Percentiles rank a stretch among this genome's conserved stretches.
These are phyloP conservation scores for Allygus modestus DNA, from an alignment of 2,888 invertebrate species.

Conservation along the genomic window DNA sequence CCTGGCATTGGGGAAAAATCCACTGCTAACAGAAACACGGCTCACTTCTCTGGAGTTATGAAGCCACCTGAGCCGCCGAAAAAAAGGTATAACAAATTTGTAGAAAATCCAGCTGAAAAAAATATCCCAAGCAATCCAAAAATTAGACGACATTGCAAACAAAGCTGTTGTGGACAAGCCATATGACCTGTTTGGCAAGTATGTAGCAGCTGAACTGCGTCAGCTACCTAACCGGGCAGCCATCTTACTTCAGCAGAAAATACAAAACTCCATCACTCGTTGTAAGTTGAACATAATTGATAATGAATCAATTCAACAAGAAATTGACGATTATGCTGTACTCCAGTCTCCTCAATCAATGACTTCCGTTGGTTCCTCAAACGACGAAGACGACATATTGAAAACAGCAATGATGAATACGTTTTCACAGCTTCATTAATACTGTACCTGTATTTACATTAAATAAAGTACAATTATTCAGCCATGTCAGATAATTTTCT, in stretches of 20 bases:
- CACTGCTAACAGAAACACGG: slow-evolving; percentile 12
- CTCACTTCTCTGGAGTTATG: slow-evolving; percentile 40
- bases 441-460: background rate
- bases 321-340: background rate
- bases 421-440: slow-evolving; percentile 48
- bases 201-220: slow-evolving; percentile 68
- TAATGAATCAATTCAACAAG: slow-evolving; percentile 32
- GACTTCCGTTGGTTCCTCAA: slow-evolving; percentile 61
- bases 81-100: slow-evolving; percentile 62
- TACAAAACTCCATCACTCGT: slow-evolving; percentile 52
- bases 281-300: background rate
- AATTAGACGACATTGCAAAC: slow-evolving; percentile 66
- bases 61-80: slow-evolving; percentile 65
- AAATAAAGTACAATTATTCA: slow-evolving; percentile 58
- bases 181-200: slow-evolving; percentile 67
- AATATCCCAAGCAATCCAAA: slow-evolving; percentile 66
- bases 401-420: slow-evolving; percentile 43
- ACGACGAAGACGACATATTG: slow-evolving; percentile 51
- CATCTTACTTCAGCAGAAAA: slow-evolving; percentile 69
- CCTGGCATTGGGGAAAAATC: background rate
- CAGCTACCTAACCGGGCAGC: slow-evolving; percentile 66
- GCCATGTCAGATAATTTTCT: background rate
- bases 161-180: slow-evolving; percentile 65
- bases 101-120: slow-evolving; percentile 63
- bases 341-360: slow-evolving; percentile 36